Conservation (phyloP, 2,113 vertebrate species). For the Pomatorhinus ruficollis region DNA sequence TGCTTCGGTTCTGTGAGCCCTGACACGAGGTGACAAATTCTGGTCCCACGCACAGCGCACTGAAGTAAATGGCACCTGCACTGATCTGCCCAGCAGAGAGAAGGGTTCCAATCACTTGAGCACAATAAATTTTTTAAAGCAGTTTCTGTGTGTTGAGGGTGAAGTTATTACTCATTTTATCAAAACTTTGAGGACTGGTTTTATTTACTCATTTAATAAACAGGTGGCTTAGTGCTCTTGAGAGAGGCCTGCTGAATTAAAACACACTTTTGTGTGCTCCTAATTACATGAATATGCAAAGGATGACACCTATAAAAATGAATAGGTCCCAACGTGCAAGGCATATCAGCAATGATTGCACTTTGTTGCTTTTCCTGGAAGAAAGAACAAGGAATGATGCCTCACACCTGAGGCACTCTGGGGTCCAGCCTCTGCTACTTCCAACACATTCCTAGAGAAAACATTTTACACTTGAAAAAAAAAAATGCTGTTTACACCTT, state of each 20-base stretch:
- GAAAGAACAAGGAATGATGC: background rate
- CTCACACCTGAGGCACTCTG: background rate
- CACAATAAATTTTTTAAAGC: background rate
- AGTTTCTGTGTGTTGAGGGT: background rate
- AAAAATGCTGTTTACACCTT: background rate
- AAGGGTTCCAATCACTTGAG: background rate
- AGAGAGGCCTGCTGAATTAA: background rate
- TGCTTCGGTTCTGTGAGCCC: background rate
- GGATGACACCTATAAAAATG: background rate
- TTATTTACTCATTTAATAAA: background rate
- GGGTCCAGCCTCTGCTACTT: background rate
- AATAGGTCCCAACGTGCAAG: background rate
- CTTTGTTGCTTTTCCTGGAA: background rate
- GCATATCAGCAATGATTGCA: background rate
- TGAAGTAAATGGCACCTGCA: background rate
- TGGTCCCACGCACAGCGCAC: rapidly evolving
- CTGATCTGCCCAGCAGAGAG: background rate
- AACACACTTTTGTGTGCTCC: background rate
- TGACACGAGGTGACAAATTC: rapidly evolving
- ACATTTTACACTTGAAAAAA: background rate
- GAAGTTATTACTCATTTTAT: background rate
- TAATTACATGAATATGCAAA: background rate
- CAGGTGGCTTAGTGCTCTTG: background rate
- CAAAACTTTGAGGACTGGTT: background rate
- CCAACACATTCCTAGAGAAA: background rate